These are phyloP conservation scores for Cyanistes caeruleus DNA, from an alignment of 2,113 vertebrate genomes.

Conservation along the genomic window DNA sequence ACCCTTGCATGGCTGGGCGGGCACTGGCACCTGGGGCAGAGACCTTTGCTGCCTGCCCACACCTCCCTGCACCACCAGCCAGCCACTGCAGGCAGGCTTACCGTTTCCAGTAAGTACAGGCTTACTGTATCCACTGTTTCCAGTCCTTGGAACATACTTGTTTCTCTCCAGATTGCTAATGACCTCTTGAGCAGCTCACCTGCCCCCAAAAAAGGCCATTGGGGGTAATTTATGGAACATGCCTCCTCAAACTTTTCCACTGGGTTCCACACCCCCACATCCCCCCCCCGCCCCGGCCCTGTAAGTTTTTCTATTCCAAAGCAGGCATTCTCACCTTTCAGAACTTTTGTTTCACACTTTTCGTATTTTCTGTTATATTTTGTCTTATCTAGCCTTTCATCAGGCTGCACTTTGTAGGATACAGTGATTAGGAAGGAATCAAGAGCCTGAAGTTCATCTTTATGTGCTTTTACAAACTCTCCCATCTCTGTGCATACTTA, in stretches of 20 bases:
- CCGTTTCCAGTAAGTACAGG: no score
- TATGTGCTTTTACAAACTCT: neutral
- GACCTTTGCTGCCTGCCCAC: fast-evolving
- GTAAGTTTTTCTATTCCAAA: neutral
- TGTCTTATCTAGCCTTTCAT: neutral
- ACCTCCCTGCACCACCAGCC: fast-evolving
- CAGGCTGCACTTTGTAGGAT: neutral
- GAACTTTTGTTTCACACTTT: neutral
- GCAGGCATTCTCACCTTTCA: neutral
- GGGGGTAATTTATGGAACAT: neutral
- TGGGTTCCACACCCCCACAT: fast-evolving
- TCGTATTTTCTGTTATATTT: neutral
- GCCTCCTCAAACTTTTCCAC: fast-evolving
- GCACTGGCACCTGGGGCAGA: neutral
- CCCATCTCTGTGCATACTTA: neutral
- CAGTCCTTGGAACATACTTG: neutral
- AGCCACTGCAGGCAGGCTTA: neutral
- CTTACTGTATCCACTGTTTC: neutral
- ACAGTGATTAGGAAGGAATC: neutral
- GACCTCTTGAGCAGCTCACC: neutral
- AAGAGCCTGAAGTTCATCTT: neutral
- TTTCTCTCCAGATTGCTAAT: neutral
- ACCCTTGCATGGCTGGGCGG: fast-evolving
- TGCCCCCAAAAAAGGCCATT: neutral
- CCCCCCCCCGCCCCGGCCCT: no score